A percentile compares a stretch with the other conserved stretches of the same genome.
Evolutionary conservation across 2,113 vertebrate genomes (phyloP).

Genomic region (Eurypyga helias): DNA sequence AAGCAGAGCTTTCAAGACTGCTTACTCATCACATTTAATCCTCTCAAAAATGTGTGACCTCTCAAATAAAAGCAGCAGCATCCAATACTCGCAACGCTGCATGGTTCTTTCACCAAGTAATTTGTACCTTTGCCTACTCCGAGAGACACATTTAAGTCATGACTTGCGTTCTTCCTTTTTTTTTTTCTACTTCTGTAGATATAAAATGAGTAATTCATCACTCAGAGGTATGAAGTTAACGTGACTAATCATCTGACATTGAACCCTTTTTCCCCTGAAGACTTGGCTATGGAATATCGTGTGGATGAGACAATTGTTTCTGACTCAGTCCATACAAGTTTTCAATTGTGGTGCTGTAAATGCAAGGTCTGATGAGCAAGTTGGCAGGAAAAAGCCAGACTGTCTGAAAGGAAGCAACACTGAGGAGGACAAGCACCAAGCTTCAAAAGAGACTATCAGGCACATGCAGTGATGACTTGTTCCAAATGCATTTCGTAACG

Average conservation of each 20-base stretch:
- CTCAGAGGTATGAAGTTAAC: neutral
- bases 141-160: neutral
- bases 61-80: neutral
- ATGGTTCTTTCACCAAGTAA: neutral
- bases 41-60: neutral
- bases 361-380: neutral
- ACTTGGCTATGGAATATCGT: neutral
- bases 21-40: neutral
- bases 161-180: neutral
- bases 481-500: neutral
- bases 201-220: neutral
- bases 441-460: neutral
- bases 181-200: neutral
- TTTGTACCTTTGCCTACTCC: neutral
- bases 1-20: neutral
- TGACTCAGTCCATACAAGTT: neutral
- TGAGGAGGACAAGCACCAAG: neutral
- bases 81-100: neutral
- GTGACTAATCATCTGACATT: neutral
- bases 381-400: neutral
- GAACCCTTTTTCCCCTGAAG: neutral
- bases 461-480: neutral
- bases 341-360: neutral
- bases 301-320: neutral
- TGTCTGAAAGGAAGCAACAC: slow-evolving; percentile 8